A percentile compares a stretch with the other conserved stretches of the same genome.
phyloP scores from a whole-genome alignment of 2,797 vertebrate genomes.

The Cynopterus sphinx region DNA sequence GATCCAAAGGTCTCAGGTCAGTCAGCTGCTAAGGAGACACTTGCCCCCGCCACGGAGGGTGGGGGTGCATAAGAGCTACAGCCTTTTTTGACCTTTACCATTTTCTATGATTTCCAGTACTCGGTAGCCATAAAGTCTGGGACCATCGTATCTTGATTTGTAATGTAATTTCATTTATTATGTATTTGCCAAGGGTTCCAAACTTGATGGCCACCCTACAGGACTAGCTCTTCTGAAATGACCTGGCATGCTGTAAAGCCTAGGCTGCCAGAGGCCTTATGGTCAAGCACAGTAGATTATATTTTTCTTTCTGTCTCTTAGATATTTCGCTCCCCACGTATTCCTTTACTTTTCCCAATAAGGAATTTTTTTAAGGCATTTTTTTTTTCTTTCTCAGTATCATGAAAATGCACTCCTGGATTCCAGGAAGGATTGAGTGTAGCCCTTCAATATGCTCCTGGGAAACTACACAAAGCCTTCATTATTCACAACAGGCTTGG shows the following conservation, averaged over 20 bases:
- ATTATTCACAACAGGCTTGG: conserved; percentile 63
- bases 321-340: neutral
- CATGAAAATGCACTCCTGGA: conserved; percentile 47
- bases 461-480: conserved; percentile 64
- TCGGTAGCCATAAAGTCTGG: neutral
- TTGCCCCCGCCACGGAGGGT: neutral
- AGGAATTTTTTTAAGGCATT: neutral
- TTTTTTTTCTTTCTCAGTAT: conserved; percentile 32
- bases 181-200: neutral
- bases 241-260: neutral
- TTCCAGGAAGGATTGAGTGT: conserved; percentile 56
- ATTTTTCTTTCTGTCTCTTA: conserved; percentile 21
- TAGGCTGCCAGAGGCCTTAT: neutral
- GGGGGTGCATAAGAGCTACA: neutral
- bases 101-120: conserved; percentile 22
- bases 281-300: neutral
- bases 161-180: neutral
- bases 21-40: conserved; percentile 79
- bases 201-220: neutral
- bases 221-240: neutral
- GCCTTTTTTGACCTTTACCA: neutral
- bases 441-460: conserved; percentile 58
- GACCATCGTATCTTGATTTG: neutral
- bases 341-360: neutral
- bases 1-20: conserved; percentile 81